Evolutionary conservation across 1,140 invertebrate species (phyloP), one percentile per base, ranked within the genome.

Genomic region (Drosophila pseudoobscura): DNA sequence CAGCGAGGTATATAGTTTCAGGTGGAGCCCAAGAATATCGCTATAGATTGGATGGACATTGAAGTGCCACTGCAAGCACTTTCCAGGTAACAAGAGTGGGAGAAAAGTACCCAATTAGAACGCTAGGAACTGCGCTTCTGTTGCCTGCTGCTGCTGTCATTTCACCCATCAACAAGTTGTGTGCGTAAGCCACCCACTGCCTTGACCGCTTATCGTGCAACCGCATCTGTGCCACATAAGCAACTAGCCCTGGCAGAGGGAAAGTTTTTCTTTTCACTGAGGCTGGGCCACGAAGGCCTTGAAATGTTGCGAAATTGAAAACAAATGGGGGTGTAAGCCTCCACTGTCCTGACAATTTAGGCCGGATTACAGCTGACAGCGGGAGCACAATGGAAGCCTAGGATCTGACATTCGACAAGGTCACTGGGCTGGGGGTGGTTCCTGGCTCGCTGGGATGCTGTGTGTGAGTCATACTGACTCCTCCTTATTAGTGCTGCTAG

Each of bases 351-450:
- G 82, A 64, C 62, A 87, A 63, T 77, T 78, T 85, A 78, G 87
- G 78, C 74, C 78, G 59, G 69, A 80, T 78, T 49, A 63, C 69
- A 55, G 78, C 53, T 87, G 80, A 77, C 77, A 75, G 73, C 51
- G 35, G 51, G 45, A 45, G 56, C 64, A 68, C 64, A 75, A 65
- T 53, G 44, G 54, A n/a, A 8, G 31, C 60, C 65, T 58, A 61
- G 46, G 54, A 75, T 64, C 46, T 87, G 82, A 87, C 82, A 87
- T 87, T 80, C 69, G 65, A 61, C 82, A 87, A 87, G 82, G 82
- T 87, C 83, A 82, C 56, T 51, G 58, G 61, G 71, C 43, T 26
- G 46, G 51, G 61, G 61, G 29, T 29, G 64, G 61, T 22, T 74
- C 41, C 60, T 52, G 22, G 41, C 5, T 44, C 29, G 15, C 24